phyloP scores from a whole-genome alignment of 2,888 invertebrate genomes.

The Cosmia pyralina region DNA sequence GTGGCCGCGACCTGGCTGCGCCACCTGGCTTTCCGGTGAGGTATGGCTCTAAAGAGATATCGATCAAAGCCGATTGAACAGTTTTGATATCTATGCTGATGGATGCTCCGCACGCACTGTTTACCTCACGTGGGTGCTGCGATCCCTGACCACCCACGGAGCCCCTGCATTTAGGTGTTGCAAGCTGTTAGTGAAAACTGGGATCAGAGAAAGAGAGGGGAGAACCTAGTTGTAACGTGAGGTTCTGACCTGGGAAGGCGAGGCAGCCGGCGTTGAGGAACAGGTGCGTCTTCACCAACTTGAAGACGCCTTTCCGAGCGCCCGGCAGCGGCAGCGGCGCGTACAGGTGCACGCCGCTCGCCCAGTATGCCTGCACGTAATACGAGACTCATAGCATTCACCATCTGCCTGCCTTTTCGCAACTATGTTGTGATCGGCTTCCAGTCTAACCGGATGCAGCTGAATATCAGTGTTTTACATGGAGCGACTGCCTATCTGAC shows the following conservation, averaged over 20 bases:
- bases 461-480: conserved; percentile 1
- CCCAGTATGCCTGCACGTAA: conserved; percentile 92
- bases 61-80: too few relatives aligned
- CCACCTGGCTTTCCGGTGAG: too few relatives aligned
- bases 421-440: not conserved
- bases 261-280: conserved; percentile 97
- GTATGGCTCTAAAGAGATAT: too few relatives aligned
- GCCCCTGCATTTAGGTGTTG: too few relatives aligned
- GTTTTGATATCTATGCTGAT: too few relatives aligned
- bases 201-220: conserved; percentile 11
- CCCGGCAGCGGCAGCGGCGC: conserved; percentile 97
- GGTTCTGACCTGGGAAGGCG: conserved; percentile 79
- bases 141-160: too few relatives aligned
- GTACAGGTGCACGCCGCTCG: conserved; percentile 96
- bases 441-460: not conserved
- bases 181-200: not conserved
- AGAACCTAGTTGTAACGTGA: conserved; percentile 24
- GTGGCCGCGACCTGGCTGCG: too few relatives aligned
- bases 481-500: not conserved
- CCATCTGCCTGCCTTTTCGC: not conserved
- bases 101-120: too few relatives aligned
- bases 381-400: not conserved
- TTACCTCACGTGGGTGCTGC: not conserved
- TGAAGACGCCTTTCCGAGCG: conserved; percentile 94
- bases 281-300: conserved; percentile 96